Evolutionary conservation across 2,797 vertebrate species (phyloP).

Genomic region (Cossypha polioptera): DNA sequence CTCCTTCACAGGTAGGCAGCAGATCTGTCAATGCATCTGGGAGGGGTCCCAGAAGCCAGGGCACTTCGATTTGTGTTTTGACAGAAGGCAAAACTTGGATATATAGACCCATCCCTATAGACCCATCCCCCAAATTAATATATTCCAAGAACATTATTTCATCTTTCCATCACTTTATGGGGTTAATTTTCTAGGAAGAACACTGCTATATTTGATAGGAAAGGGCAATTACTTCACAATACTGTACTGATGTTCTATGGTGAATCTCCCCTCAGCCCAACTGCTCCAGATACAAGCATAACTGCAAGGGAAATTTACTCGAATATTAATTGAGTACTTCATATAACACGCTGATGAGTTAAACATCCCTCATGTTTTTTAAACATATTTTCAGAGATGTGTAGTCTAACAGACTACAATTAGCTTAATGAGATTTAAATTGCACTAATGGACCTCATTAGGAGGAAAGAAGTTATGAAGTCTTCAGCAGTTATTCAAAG

Average conservation of each 20-base stretch:
- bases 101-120: background rate
- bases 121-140: background rate
- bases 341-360: background rate
- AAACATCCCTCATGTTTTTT: constrained; percentile 30
- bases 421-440: constrained; percentile 61
- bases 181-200: background rate
- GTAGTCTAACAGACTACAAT: constrained; percentile 34
- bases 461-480: background rate
- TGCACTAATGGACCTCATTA: constrained; percentile 53
- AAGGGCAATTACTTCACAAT: background rate
- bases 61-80: background rate
- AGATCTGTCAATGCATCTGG: background rate
- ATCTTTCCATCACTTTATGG: background rate
- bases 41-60: background rate
- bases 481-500: constrained; percentile 11
- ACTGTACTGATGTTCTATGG: background rate
- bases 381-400: constrained; percentile 19
- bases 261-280: background rate
- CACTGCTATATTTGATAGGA: background rate
- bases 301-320: background rate
- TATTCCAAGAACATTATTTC: background rate
- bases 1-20: background rate
- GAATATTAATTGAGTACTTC: background rate
- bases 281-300: background rate
- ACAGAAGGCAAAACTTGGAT: background rate